Evolutionary conservation across 2,113 vertebrate species (phyloP).

Genomic region (Tiliqua scincoides): DNA sequence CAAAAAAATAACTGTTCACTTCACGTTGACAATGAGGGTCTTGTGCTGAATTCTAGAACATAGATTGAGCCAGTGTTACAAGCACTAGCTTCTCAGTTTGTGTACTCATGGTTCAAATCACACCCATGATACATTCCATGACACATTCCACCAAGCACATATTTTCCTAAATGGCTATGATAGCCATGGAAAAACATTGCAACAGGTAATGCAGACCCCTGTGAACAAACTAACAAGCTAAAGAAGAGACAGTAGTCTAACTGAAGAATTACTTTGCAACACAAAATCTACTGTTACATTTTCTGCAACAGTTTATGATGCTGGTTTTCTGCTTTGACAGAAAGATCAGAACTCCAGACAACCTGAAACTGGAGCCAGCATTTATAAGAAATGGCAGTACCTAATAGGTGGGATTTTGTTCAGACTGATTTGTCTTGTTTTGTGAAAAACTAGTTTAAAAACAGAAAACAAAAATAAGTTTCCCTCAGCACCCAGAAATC

Average conservation of each 20-base stretch:
- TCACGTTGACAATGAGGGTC: background rate
- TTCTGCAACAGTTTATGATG: background rate
- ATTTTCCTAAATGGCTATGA: background rate
- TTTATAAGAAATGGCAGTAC: background rate
- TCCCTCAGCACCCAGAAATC: too few species aligned
- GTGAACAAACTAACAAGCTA: background rate
- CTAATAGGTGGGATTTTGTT: background rate
- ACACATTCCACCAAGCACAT: background rate
- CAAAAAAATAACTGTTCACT: background rate
- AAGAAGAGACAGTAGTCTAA: background rate
- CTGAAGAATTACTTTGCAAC: background rate
- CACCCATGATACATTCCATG: background rate
- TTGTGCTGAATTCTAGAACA: background rate
- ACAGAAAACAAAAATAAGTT: background rate
- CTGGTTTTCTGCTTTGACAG: background rate
- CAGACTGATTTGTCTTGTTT: background rate
- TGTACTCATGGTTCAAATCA: background rate
- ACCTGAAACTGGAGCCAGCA: background rate
- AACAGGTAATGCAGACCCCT: background rate
- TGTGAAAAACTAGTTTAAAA: background rate
- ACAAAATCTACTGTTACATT: background rate
- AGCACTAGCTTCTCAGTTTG: background rate
- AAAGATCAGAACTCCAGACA: constrained; percentile 8
- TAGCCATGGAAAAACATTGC: background rate
- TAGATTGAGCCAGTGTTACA: background rate